Evolutionary conservation across 2,797 vertebrate genomes (phyloP).

Genomic region (Myioborus miniatus): DNA sequence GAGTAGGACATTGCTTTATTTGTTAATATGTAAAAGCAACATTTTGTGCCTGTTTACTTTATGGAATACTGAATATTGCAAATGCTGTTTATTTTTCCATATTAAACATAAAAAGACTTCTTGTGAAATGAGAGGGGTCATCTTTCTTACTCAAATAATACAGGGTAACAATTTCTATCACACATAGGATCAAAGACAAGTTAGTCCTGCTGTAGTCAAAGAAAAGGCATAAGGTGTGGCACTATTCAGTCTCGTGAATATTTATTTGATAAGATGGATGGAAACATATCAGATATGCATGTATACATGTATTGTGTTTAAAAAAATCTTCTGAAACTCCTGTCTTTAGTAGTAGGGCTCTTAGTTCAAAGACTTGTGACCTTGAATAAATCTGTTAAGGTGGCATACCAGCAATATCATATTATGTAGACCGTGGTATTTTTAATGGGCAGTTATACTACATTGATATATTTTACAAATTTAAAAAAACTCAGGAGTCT

Average conservation of each 20-base stretch:
- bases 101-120: neutral
- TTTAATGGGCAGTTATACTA: neutral
- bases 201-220: neutral
- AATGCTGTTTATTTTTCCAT: neutral
- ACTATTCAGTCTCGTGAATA: neutral
- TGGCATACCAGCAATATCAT: neutral
- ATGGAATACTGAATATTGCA: neutral
- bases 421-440: fast-evolving
- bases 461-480: neutral
- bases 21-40: neutral
- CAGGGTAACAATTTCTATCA: neutral
- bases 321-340: neutral
- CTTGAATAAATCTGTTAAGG: neutral
- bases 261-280: neutral
- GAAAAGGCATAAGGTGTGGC: neutral
- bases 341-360: neutral
- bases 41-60: neutral
- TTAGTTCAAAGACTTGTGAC: neutral
- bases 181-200: neutral
- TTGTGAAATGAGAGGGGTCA: neutral
- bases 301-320: neutral
- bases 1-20: constrained; percentile 42
- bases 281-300: neutral
- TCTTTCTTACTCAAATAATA: neutral
- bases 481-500: neutral